These are phyloP conservation scores for Cryptotermes secundus DNA, from an alignment of 1,140 invertebrate genomes.

Conservation along the genomic window DNA sequence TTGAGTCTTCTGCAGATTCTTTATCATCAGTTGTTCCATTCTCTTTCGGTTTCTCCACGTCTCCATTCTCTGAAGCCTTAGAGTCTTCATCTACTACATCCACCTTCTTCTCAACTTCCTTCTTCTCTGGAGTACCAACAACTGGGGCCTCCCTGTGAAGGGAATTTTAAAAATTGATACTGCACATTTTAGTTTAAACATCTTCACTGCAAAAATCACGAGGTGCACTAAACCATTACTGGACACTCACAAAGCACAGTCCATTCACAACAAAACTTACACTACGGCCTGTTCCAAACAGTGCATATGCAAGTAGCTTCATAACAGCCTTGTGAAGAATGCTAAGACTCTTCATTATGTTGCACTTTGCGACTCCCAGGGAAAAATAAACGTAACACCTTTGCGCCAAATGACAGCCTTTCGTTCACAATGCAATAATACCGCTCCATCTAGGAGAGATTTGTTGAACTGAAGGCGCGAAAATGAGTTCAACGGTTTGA, in stretches of 20 bases:
- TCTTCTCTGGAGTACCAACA: constrained; percentile 32
- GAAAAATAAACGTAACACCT: no score
- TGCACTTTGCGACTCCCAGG: no score
- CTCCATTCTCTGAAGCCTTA: constrained; percentile 31
- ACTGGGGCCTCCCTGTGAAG: constrained; percentile 1
- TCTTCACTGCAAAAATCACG: neutral
- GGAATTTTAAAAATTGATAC: neutral
- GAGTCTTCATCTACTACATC: constrained; percentile 31
- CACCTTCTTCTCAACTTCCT: constrained; percentile 33
- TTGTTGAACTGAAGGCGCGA: neutral
- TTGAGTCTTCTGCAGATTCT: constrained; percentile 29
- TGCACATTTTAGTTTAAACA: no score
- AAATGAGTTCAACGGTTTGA: neutral
- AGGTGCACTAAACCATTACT: no score
- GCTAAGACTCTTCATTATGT: no score
- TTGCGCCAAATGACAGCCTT: no score
- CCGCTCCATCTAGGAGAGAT: neutral
- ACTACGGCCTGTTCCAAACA: neutral
- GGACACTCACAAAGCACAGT: no score
- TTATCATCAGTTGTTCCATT: constrained; percentile 33
- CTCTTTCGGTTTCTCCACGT: constrained; percentile 29
- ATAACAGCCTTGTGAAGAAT: no score
- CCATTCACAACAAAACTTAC: no score
- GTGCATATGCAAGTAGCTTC: no score
- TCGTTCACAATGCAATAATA: neutral